phyloP scores from a whole-genome alignment of 2,888 invertebrate genomes.

The Polyploca ridens region DNA sequence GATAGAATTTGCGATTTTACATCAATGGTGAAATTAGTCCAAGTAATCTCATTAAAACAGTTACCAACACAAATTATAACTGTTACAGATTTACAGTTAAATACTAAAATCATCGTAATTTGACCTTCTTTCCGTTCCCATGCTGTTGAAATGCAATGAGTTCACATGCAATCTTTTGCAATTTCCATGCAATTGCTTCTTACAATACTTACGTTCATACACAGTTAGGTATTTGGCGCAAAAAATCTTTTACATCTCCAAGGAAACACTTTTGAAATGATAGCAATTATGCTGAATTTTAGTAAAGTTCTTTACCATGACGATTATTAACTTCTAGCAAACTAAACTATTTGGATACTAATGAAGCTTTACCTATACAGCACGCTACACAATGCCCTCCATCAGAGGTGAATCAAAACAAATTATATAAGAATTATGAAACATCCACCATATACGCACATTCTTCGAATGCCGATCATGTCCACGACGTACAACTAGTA shows the following conservation, averaged over 20 bases:
- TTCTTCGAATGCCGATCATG: constrained; percentile 43
- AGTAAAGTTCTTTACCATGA: too few relatives aligned
- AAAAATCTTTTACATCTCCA: neutral
- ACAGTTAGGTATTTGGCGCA: neutral
- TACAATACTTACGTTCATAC: neutral
- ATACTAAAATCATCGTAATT: constrained; percentile 3
- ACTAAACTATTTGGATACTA: too few relatives aligned
- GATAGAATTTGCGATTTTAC: neutral
- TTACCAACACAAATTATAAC: neutral
- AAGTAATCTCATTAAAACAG: constrained; percentile 1
- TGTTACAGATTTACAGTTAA: constrained; percentile 8
- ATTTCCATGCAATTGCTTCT: neutral
- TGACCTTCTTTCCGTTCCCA: constrained; percentile 14
- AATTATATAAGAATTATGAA: constrained; percentile 36
- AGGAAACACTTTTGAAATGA: neutral
- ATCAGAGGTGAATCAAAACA: constrained; percentile 5
- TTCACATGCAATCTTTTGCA: constrained; percentile 8
- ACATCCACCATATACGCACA: constrained; percentile 24
- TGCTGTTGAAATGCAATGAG: neutral
- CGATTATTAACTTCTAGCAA: too few relatives aligned
- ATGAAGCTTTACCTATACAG: neutral
- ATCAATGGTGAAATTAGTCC: neutral
- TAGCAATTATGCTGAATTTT: neutral
- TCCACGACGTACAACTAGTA: constrained; percentile 14
- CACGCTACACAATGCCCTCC: neutral